phyloP scores from a whole-genome alignment of 2,888 invertebrate genomes.

The Tinea trinotella region DNA sequence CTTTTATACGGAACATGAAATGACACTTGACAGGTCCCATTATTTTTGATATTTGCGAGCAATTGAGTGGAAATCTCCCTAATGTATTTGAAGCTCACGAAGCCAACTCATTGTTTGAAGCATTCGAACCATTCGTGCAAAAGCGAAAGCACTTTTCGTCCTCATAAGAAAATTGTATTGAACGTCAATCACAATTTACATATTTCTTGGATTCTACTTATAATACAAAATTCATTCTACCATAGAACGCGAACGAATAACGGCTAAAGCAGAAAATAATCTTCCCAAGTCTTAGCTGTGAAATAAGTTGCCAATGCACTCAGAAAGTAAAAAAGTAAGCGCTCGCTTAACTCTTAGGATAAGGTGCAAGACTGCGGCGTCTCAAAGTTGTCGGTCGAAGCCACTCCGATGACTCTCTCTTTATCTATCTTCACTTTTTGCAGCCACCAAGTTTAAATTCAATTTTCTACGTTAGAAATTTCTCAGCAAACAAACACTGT shows the following conservation, averaged over 20 bases:
- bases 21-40: conserved; percentile 39
- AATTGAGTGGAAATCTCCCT: conserved; percentile 34
- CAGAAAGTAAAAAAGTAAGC: conserved; percentile 18
- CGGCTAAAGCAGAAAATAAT: neutral
- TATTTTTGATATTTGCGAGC: conserved; percentile 33
- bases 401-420: conserved; percentile 19
- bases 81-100: conserved; percentile 22
- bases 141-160: conserved; percentile 14
- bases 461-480: conserved; percentile 30
- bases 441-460: conserved; percentile 29
- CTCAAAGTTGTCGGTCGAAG: conserved; percentile 8
- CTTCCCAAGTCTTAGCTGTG: neutral
- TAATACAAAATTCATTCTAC: neutral
- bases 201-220: neutral
- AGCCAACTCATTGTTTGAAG: conserved; percentile 15
- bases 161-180: conserved; percentile 13
- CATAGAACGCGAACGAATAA: neutral
- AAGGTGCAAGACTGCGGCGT: conserved; percentile 14
- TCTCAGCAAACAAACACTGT: conserved; percentile 26
- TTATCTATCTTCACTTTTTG: conserved; percentile 12
- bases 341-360: conserved; percentile 16
- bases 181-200: conserved; percentile 14
- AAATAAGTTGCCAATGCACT: conserved; percentile 15
- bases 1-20: conserved; percentile 21
- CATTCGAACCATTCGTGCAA: conserved; percentile 13